Evolutionary conservation across 2,797 vertebrate genomes (phyloP).

Genomic region (Phrynocephalus forsythii): DNA sequence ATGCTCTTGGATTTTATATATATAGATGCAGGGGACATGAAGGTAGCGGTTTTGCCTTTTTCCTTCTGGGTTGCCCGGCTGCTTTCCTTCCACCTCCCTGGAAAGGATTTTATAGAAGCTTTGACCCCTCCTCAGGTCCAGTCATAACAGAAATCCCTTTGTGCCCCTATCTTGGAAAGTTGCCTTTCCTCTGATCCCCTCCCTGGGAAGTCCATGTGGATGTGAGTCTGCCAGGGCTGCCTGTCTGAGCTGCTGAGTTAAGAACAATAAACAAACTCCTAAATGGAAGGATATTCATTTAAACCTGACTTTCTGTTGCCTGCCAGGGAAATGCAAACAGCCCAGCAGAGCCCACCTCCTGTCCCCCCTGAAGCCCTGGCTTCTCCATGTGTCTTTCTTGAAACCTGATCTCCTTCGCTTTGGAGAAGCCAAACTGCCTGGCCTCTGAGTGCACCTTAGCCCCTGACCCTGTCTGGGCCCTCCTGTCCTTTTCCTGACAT

Average conservation of each 20-base stretch:
- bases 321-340: conserved; percentile 79
- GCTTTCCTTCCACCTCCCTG: conserved; percentile 7
- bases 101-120: conserved; percentile 13
- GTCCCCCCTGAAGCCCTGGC: conserved; percentile 70
- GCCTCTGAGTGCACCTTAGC: conserved; percentile 89
- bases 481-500: conserved; percentile 67
- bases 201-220: conserved; percentile 67
- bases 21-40: neutral
- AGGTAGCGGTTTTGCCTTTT: neutral
- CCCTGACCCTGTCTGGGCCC: conserved; percentile 88
- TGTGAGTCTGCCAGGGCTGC: conserved; percentile 58
- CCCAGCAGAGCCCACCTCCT: conserved; percentile 68
- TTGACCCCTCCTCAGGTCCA: conserved; percentile 43
- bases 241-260: conserved; percentile 78
- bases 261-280: conserved; percentile 84
- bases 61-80: neutral
- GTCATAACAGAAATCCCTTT: conserved; percentile 51
- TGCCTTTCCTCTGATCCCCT: conserved; percentile 69
- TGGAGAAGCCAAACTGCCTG: conserved; percentile 65
- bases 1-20: too few relatives aligned
- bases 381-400: conserved; percentile 71
- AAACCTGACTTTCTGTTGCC: conserved; percentile 76
- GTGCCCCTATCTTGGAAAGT: conserved; percentile 64
- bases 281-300: conserved; percentile 80
- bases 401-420: conserved; percentile 66